Evolutionary conservation across 1,140 invertebrate species (phyloP).

Genomic region (Drosophila tropicalis): DNA sequence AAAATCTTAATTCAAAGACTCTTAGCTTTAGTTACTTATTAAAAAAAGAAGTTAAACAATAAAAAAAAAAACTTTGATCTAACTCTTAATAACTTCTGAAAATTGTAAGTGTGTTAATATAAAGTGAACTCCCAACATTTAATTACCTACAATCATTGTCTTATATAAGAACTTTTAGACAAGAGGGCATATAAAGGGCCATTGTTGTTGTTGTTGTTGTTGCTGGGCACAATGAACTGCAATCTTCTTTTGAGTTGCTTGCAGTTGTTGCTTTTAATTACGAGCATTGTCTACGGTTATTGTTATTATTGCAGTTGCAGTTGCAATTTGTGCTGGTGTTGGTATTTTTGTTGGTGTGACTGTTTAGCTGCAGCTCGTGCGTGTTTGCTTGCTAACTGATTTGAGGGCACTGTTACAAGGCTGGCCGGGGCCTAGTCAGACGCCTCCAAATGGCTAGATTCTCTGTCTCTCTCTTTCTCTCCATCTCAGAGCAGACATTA

Average conservation of each 20-base stretch:
- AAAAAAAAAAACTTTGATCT: neutral
- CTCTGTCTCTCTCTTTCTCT: conserved; percentile 2
- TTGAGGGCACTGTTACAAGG: conserved; percentile 80
- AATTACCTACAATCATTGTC: conserved; percentile 1
- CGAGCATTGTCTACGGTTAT: conserved; percentile 40
- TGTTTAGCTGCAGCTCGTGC: conserved; percentile 54
- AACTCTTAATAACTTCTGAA: neutral
- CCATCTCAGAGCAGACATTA: conserved; percentile 24
- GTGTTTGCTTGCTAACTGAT: conserved; percentile 64
- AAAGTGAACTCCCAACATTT: neutral
- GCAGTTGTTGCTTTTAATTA: conserved; percentile 45
- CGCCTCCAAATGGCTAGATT: conserved; percentile 11
- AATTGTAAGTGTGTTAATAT: neutral
- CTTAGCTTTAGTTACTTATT: neutral
- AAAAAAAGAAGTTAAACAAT: neutral
- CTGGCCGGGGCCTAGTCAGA: conserved; percentile 50
- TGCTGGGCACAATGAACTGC: conserved; percentile 3
- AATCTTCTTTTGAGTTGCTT: conserved; percentile 11
- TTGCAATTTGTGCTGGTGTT: conserved; percentile 18
- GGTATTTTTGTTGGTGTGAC: conserved; percentile 36
- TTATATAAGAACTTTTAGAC: neutral
- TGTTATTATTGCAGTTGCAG: conserved; percentile 30
- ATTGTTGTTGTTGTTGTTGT: neutral
- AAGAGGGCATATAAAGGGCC: neutral
- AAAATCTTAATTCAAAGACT: no score